These are phyloP conservation scores for Platycnemis pennipes DNA, from an alignment of 2,888 invertebrate species.

Conservation along the genomic window DNA sequence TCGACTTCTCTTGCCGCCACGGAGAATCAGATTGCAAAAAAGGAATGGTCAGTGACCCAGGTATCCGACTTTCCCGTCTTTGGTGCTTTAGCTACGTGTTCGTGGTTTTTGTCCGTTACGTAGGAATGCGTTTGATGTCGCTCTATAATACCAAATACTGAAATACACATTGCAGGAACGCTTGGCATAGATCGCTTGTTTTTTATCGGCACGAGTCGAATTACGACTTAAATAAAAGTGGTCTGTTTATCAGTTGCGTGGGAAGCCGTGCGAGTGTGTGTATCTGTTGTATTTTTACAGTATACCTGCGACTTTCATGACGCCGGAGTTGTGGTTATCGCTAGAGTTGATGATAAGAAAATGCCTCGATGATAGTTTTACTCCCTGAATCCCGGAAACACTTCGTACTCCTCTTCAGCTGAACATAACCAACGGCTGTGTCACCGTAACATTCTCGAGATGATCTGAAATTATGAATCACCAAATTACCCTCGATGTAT, in stretches of 20 bases:
- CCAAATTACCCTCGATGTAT: too few relatives aligned
- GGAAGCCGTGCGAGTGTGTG: background rate
- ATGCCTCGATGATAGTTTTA: background rate
- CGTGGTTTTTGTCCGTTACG: background rate
- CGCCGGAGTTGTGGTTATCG: background rate
- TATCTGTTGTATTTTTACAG: background rate
- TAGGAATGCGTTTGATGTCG: background rate
- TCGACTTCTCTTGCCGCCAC: background rate
- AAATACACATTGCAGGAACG: too few relatives aligned
- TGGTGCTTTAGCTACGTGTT: background rate
- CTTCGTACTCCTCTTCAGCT: too few relatives aligned
- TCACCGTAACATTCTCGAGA: too few relatives aligned
- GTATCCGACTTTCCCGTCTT: constrained; percentile 12
- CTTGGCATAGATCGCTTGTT: background rate
- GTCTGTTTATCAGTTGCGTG: background rate
- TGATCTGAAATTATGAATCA: too few relatives aligned
- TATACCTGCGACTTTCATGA: background rate
- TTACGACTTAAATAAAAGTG: background rate
- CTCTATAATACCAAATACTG: background rate
- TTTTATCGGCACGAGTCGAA: background rate
- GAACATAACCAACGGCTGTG: too few relatives aligned
- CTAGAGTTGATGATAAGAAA: background rate
- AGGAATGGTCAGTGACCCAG: constrained; percentile 4
- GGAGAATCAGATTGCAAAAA: constrained; percentile 22
- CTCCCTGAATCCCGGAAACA: too few relatives aligned